phyloP scores from a whole-genome alignment of 2,888 invertebrate species.

The Bimastos eiseni region DNA sequence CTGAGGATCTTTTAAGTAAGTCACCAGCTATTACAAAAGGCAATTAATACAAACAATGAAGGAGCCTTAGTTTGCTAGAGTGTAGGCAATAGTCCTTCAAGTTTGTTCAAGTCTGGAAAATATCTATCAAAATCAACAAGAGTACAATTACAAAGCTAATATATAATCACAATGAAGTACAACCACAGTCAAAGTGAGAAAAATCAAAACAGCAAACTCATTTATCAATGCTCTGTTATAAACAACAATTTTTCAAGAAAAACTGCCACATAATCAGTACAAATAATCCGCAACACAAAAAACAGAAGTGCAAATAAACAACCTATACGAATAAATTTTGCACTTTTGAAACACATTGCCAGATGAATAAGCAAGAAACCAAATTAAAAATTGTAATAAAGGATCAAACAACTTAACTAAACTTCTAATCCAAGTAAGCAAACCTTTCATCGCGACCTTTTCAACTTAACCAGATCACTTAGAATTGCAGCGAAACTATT shows the following conservation, averaged over 20 bases:
- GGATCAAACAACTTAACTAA: neutral
- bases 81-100: neutral
- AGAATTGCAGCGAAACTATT: neutral
- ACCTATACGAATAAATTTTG: neutral
- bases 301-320: neutral
- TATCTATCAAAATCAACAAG: conserved; percentile 19
- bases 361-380: neutral
- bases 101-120: conserved; percentile 7
- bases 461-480: neutral
- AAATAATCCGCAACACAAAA: conserved; percentile 3
- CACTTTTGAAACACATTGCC: neutral
- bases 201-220: conserved; percentile 15
- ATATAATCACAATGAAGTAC: neutral
- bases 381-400: neutral
- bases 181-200: conserved; percentile 20
- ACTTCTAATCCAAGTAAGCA: neutral
- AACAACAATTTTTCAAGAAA: conserved; percentile 1
- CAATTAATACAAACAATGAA: neutral
- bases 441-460: neutral
- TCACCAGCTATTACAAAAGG: neutral
- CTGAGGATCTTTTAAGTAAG: neutral
- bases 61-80: neutral
- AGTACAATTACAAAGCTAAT: neutral
- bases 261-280: conserved; percentile 13
- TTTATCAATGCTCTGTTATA: conserved; percentile 15